Conservation (phyloP, 2,113 vertebrate species). For the Tringa solitaria region DNA sequence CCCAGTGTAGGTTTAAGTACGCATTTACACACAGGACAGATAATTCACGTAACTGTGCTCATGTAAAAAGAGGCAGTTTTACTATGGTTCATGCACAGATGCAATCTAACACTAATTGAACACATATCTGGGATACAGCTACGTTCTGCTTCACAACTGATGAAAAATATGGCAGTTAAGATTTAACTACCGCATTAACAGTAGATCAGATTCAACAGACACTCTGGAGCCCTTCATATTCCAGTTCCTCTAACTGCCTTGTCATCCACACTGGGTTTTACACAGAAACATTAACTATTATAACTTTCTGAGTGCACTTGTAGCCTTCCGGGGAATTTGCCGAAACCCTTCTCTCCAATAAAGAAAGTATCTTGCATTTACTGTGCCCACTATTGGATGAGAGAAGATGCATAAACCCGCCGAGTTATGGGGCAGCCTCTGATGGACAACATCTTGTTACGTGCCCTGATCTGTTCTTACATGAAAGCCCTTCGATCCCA, state of each 20-base stretch:
- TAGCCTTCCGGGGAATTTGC: neutral
- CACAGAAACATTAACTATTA: neutral
- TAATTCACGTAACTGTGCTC: constrained; percentile 37
- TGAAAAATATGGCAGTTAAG: neutral
- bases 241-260: neutral
- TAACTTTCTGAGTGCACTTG: neutral
- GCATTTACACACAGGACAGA: constrained; percentile 50
- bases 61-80: neutral
- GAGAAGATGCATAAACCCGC: neutral
- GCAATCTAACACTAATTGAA: constrained; percentile 28
- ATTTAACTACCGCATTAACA: neutral
- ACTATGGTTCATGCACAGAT: constrained; percentile 12
- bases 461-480: fast-evolving
- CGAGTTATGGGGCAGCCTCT: neutral
- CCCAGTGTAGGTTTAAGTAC: constrained; percentile 46
- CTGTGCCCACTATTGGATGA: neutral
- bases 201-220: neutral
- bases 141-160: neutral
- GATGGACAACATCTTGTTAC: neutral
- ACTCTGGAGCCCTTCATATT: neutral
- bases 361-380: neutral
- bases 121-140: neutral
- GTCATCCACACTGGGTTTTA: neutral
- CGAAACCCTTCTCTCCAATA: neutral
- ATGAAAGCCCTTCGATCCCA: neutral